Conservation (phyloP, 2,797 vertebrate genomes). For the Micromesistius poutassou region DNA sequence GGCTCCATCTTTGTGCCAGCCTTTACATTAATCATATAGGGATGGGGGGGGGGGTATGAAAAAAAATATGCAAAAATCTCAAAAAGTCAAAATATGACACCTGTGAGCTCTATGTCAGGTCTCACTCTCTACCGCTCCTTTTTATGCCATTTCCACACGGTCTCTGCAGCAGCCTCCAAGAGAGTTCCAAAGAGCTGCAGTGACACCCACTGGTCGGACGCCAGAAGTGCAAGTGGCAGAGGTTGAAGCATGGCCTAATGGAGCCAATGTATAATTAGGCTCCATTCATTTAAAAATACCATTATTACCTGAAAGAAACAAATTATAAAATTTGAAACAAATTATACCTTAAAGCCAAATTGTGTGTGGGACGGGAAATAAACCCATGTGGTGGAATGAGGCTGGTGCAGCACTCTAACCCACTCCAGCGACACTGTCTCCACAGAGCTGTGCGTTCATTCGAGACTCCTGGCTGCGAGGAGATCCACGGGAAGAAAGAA, state of each 20-base stretch:
- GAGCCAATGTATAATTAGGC: background rate
- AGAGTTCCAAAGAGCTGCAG: slow-evolving; percentile 56
- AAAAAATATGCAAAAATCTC: slow-evolving; percentile 62
- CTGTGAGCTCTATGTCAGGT: slow-evolving; percentile 23
- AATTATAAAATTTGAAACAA: too few relatives aligned
- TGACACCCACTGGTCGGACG: slow-evolving; percentile 64
- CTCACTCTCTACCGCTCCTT: slow-evolving; percentile 15
- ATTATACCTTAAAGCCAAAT: background rate
- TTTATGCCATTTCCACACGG: slow-evolving; percentile 28
- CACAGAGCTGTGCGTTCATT: too few relatives aligned
- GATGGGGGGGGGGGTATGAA: slow-evolving; percentile 21
- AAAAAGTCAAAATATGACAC: slow-evolving; percentile 47
- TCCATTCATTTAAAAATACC: background rate
- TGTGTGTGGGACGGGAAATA: background rate
- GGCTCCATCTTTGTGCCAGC: slow-evolving; percentile 28
- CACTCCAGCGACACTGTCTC: too few relatives aligned
- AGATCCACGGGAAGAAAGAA: too few relatives aligned
- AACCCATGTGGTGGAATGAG: background rate
- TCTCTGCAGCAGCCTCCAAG: slow-evolving; percentile 5
- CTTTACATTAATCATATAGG: slow-evolving; percentile 22
- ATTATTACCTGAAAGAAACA: background rate
- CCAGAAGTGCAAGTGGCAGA: slow-evolving; percentile 39
- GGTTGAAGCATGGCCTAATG: background rate
- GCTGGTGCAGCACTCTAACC: too few relatives aligned
- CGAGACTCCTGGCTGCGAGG: too few relatives aligned